These are phyloP conservation scores for Caenorhabditis uteleia DNA, from an alignment of 2,888 invertebrate species.

Conservation along the genomic window DNA sequence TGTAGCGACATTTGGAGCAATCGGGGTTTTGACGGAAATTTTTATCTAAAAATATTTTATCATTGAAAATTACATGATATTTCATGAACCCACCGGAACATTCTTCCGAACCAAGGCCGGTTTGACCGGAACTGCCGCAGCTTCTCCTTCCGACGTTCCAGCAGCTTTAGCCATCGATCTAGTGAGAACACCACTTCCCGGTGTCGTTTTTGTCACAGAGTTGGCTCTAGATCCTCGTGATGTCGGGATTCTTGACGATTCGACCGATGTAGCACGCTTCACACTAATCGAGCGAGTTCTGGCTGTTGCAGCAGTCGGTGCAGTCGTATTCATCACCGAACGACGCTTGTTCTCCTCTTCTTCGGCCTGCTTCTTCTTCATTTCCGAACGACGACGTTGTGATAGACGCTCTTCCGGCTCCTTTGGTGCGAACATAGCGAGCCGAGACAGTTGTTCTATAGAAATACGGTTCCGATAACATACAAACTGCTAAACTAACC, in stretches of 20 bases:
- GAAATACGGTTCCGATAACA: too few relatives aligned
- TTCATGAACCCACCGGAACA: conserved; percentile 4
- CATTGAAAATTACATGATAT: not conserved
- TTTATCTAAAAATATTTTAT: not conserved
- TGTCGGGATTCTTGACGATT: not conserved
- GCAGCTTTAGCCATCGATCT: conserved; percentile 29
- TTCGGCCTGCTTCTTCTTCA: conserved; percentile 22
- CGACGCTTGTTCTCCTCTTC: conserved; percentile 7
- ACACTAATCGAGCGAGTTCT: conserved; percentile 17
- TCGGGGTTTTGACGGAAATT: not conserved
- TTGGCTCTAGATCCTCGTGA: too few relatives aligned
- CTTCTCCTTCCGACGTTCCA: not conserved
- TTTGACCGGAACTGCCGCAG: not conserved
- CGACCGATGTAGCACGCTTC: conserved; percentile 9
- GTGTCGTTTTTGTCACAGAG: not conserved
- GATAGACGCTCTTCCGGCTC: conserved; percentile 31
- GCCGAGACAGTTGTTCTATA: conserved; percentile 16
- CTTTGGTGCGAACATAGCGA: conserved; percentile 29
- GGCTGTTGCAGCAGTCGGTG: not conserved
- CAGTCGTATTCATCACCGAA: not conserved
- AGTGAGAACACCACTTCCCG: conserved; percentile 17
- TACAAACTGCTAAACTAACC: not conserved
- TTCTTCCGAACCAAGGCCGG: conserved; percentile 16
- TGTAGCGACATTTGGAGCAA: not conserved
- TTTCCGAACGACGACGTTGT: conserved; percentile 31